A percentile compares a stretch with the other conserved stretches of the same genome.
Conservation (phyloP, 2,888 invertebrate species). For the Caenorhabditis becei region DNA sequence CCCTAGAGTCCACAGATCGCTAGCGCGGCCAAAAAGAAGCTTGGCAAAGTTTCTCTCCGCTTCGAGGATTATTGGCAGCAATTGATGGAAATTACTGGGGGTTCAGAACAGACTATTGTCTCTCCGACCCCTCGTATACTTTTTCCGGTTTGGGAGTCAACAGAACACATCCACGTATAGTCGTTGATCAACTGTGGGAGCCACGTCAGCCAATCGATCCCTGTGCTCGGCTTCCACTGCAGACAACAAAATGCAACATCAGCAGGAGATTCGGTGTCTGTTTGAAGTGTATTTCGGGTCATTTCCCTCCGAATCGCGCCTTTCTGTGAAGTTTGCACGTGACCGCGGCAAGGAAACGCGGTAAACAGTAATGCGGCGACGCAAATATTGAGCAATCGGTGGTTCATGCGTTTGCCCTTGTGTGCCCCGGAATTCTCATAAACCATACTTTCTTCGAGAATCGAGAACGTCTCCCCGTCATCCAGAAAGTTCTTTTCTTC, state of each 20-base stretch:
- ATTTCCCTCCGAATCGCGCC: conserved; percentile 29
- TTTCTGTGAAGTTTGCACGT: conserved; percentile 48
- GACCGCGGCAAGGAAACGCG: conserved; percentile 37
- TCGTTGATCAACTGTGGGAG: not conserved
- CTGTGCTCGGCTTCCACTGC: conserved; percentile 5
- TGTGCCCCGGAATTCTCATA: conserved; percentile 19
- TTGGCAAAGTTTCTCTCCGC: conserved; percentile 2
- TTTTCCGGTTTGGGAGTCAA: not conserved
- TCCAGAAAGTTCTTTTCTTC: conserved; percentile 28
- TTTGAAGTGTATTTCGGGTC: conserved; percentile 57
- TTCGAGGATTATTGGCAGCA: conserved; percentile 7
- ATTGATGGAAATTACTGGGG: conserved; percentile 9
- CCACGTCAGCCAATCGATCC: not conserved
- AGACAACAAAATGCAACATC: conserved; percentile 2
- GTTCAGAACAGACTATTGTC: conserved; percentile 1
- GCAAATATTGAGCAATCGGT: conserved; percentile 51
- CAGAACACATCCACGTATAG: not conserved
- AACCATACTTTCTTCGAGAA: conserved; percentile 12
- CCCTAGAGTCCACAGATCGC: not conserved
- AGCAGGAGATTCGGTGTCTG: conserved; percentile 17
- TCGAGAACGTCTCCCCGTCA: not conserved
- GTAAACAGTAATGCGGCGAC: conserved; percentile 54
- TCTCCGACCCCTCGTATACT: not conserved
- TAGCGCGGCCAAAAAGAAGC: not conserved
- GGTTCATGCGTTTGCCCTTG: conserved; percentile 41